Evolutionary conservation across 2,888 invertebrate genomes (phyloP), one percentile per base, ranked within the genome.

Genomic region (Ptilodon capucinus): DNA sequence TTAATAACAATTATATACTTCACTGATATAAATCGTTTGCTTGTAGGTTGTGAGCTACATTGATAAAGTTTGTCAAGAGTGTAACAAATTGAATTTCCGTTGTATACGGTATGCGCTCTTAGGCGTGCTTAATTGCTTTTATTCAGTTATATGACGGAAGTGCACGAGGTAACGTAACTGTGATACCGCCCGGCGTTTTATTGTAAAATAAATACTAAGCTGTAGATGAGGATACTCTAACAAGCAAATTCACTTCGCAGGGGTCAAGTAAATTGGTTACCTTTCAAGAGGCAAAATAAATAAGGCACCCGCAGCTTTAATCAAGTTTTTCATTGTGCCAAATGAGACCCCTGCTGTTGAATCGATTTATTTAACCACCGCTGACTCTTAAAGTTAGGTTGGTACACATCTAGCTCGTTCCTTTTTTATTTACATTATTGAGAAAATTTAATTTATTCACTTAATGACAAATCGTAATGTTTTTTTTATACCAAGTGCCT

Each of bases 261-360:
- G 52, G 44, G 36, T 51, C 49, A 56, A 59, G 63, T 70, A 71
- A 60, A 64, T 51, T 55, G 44, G 67, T 71, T 67, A 69, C 55
- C 58, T 66, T 68, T 64, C 49, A 69, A 74, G 61, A 63, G 64
- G 53, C 50, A 60, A 54, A 68, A 69, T 65, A 71, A 74, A 74
- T 76, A 77, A 68, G 64, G 53, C 65, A 57, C 65, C 68, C 60
- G 54, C 49, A 54, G 73, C 61, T 78, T 79, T 78, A 79, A 84
- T 83, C 75, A 79, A 81, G 74, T 76, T 75, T 75, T 73, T 68
- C 73, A 74, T 78, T 74, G 57, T 59, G 64, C 70, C 75, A 74
- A 79, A 81, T 77, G 73, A 68, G 70, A 52, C 65, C 67, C 74
- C 72, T 61, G 73, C 76, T 79, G 83, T 75, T 74, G 79, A 81